These are phyloP conservation scores for Tinea pellionella DNA, from an alignment of 2,888 invertebrate genomes.

Conservation along the genomic window DNA sequence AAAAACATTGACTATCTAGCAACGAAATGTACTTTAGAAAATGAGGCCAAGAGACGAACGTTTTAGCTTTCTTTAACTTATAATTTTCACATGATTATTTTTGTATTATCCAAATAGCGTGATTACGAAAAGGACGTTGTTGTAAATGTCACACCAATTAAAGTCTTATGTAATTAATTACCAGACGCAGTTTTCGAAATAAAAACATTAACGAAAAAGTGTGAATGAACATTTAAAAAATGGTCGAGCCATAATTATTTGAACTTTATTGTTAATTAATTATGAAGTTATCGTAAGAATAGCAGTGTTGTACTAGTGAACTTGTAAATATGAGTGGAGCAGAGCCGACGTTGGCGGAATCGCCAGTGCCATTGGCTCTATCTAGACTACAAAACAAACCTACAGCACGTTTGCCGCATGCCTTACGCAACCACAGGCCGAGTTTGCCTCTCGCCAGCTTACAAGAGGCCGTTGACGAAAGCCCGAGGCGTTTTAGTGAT, in stretches of 20 bases:
- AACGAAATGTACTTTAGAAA: not conserved
- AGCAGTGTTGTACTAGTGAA: not conserved
- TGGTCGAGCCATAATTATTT: slow-evolving; percentile 41
- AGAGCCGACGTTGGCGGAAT: slow-evolving; percentile 58
- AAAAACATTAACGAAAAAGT: not conserved
- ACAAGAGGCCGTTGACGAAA: slow-evolving; percentile 55
- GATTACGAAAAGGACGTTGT: not conserved
- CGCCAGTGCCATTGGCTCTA: slow-evolving; percentile 60
- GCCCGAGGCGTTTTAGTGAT: slow-evolving; percentile 52
- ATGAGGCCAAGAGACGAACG: not conserved
- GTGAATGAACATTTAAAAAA: slow-evolving; percentile 23
- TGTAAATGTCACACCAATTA: slow-evolving; percentile 3
- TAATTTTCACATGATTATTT: not conserved
- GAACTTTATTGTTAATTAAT: slow-evolving; percentile 18
- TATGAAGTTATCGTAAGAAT: not conserved
- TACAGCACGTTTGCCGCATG: slow-evolving; percentile 40
- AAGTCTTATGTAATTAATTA: not conserved
- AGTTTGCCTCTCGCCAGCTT: slow-evolving; percentile 58
- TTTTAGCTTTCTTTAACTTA: not conserved
- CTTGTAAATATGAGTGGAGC: slow-evolving; percentile 21
- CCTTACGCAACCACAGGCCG: slow-evolving; percentile 46
- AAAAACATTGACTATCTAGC: not conserved
- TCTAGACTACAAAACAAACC: slow-evolving; percentile 42
- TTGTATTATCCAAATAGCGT: not conserved
- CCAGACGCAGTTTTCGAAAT: not conserved